Evolutionary conservation across 2,113 vertebrate species (phyloP), one percentile per base, ranked within the genome.

Genomic region (Prionailurus viverrinus): DNA sequence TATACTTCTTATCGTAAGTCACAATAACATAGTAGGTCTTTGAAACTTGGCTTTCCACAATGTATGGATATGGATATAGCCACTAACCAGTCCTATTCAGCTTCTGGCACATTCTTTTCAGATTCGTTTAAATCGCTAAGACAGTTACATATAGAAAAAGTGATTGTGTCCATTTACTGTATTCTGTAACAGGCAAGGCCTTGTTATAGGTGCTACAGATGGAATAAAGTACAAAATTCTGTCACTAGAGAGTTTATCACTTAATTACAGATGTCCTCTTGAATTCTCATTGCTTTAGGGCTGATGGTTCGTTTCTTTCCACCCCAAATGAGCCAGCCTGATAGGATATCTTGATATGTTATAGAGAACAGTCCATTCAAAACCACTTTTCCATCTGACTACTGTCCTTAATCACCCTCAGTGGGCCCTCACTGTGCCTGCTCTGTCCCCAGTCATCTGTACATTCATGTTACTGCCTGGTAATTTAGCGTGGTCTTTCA

Each of bases 151-250:
- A 53, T 79, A 66, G 94, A 95, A 61, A 96, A 98, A 97, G 89
- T 95, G 95, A 94, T 95, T 97, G 90, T 80, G 91, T 84, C 95
- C 91, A 53, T 97, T 98, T 97, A 97, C 98, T 39, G 21, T 33
- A 36, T 71, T 82, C 85, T 41, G 1, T 1, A 25, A 19, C 19
- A 83, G 76, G 33, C 53, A 21, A 79, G 29, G 14, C 36, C 19
- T 92, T 84, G 41, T 69, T 53, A 36, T 8, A 39, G 11, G 68
- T 33, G 65, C 41, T 51, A 29, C 19, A 31, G 31, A 61, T 29
- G 51, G 68, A 73, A 66, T 23, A 41, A 84, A 85, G 51, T 12
- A 31, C n/a, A 41, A 78, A 78, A 58, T 73, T 71, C 63, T 80
- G 61, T 39, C n/a, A 55, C 4, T 68, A 18, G 53, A 45, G 82